Percentiles rank a stretch among this genome's conserved stretches.
Conservation (phyloP, 2,888 invertebrate species). For the Pammene aurita region DNA sequence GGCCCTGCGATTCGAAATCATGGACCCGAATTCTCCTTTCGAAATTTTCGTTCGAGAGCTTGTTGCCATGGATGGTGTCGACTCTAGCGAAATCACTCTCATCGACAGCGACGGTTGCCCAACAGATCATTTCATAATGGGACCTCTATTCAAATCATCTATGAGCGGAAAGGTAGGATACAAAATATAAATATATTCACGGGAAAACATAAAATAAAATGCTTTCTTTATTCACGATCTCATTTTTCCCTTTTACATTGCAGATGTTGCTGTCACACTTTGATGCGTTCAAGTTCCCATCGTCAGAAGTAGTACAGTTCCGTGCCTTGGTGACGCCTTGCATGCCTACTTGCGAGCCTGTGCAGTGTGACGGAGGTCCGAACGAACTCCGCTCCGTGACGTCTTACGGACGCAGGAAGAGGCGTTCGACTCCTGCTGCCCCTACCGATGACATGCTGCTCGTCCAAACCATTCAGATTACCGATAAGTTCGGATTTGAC, state of each 20-base stretch:
- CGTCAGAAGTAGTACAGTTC: conserved; percentile 97
- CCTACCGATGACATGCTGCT: conserved; percentile 91
- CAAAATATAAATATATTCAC: not conserved
- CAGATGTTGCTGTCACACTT: conserved; percentile 94
- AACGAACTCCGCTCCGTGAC: conserved; percentile 92
- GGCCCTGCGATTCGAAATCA: conserved; percentile 95
- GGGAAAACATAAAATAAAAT: not conserved
- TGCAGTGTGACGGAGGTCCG: conserved; percentile 93
- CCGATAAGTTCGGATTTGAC: conserved; percentile 95
- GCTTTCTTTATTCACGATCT: not conserved
- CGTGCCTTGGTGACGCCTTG: conserved; percentile 97
- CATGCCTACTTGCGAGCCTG: conserved; percentile 96
- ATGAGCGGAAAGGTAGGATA: conserved; percentile 88
- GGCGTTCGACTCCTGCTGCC: conserved; percentile 85
- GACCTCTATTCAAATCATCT: conserved; percentile 92
- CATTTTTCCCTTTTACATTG: conserved; percentile 52
- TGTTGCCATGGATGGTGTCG: conserved; percentile 96
- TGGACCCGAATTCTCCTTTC: conserved; percentile 96
- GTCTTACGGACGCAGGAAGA: conserved; percentile 92
- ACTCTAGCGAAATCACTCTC: conserved; percentile 95
- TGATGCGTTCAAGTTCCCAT: conserved; percentile 98
- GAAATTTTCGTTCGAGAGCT: conserved; percentile 97
- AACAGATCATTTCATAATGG: conserved; percentile 97
- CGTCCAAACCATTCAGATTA: conserved; percentile 95
- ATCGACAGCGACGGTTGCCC: conserved; percentile 97